Conservation (phyloP, 2,797 vertebrate genomes). For the Staurois parvus region DNA sequence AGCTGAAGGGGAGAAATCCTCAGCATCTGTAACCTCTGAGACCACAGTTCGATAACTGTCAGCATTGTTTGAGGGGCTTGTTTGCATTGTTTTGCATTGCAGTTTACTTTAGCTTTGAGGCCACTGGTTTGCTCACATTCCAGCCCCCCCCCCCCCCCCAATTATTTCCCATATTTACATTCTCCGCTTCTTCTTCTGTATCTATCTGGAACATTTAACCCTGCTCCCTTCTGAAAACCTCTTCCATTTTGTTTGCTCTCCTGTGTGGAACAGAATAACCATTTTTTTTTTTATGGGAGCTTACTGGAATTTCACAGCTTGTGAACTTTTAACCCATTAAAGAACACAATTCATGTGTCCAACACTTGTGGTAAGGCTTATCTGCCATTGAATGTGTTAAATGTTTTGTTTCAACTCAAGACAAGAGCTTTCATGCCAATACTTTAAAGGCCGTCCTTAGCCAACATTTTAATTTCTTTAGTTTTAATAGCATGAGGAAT, state of each 20-base stretch:
- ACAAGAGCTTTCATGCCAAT: no score
- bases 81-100: slow-evolving; percentile 55
- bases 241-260: slow-evolving; percentile 31
- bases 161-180: slow-evolving; percentile 53
- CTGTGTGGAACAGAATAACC: slow-evolving; percentile 41
- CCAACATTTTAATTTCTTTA: no score
- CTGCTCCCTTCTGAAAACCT: slow-evolving; percentile 31
- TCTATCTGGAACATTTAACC: slow-evolving; percentile 37
- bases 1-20: slow-evolving; percentile 35
- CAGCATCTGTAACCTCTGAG: slow-evolving; percentile 43
- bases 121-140: slow-evolving; percentile 44
- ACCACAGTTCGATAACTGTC: slow-evolving; percentile 52
- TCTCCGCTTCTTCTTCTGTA: slow-evolving; percentile 25
- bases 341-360: neutral
- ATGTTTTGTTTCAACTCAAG: neutral
- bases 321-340: slow-evolving; percentile 15
- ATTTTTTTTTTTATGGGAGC: slow-evolving; percentile 13
- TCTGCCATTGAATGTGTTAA: neutral
- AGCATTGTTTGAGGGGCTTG: slow-evolving; percentile 55
- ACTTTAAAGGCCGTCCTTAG: no score
- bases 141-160: slow-evolving; percentile 27
- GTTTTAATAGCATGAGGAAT: neutral
- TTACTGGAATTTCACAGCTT: slow-evolving; percentile 17
- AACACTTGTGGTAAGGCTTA: neutral
- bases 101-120: slow-evolving; percentile 53